A percentile compares a stretch with the other conserved stretches of the same genome.
Conservation (phyloP, 2,888 invertebrate genomes). For the Nomada goodeniana region DNA sequence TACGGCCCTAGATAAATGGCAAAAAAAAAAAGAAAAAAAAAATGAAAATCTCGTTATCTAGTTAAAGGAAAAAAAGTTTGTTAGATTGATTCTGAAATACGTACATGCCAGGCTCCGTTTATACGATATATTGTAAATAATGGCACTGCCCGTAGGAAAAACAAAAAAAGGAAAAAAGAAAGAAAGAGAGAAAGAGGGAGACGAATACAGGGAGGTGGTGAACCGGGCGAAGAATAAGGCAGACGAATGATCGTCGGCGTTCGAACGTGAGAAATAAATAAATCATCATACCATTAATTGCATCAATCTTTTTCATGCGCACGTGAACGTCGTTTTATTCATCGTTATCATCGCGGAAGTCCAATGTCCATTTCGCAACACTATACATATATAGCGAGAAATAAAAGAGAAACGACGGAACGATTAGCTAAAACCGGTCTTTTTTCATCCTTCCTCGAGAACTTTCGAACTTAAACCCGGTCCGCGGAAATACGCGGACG, state of each 20-base stretch:
- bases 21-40: slow-evolving; percentile 26
- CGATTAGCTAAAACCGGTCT: neutral
- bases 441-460: slow-evolving; percentile 24
- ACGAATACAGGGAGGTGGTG: slow-evolving; percentile 53
- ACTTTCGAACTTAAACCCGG: neutral
- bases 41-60: slow-evolving; percentile 83
- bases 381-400: neutral
- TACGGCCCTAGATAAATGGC: slow-evolving; percentile 80
- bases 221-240: slow-evolving; percentile 55
- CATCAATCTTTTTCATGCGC: slow-evolving; percentile 58
- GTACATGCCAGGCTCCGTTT: slow-evolving; percentile 83
- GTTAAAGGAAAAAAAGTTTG: slow-evolving; percentile 78
- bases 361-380: neutral
- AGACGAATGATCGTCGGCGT: slow-evolving; percentile 54
- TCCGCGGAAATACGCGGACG: neutral
- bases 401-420: slow-evolving; percentile 10
- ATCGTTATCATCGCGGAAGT: slow-evolving; percentile 14
- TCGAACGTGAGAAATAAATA: slow-evolving; percentile 47
- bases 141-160: slow-evolving; percentile 80
- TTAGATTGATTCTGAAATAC: slow-evolving; percentile 82
- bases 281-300: slow-evolving; percentile 53
- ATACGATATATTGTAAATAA: slow-evolving; percentile 83
- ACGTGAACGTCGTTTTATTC: slow-evolving; percentile 42
- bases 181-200: slow-evolving; percentile 24
- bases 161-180: slow-evolving; percentile 28